Base-by-base conservation (phyloP, 2,113 vertebrate genomes). In the Eublepharis macularius region DNA sequence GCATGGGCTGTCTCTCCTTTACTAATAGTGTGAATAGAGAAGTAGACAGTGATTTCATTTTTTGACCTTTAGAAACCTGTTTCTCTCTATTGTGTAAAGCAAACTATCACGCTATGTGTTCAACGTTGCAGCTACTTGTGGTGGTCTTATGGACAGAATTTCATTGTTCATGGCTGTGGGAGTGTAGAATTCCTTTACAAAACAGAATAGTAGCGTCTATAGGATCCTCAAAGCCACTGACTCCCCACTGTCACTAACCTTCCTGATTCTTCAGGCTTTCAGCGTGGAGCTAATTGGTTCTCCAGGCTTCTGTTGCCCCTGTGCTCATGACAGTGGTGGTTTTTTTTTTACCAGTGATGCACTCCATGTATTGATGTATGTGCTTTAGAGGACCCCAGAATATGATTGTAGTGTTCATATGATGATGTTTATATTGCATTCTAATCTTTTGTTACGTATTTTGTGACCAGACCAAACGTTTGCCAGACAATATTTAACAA, bases 301-400 rank as follows among this genome's bases (percentile, higher is more conserved):
- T 78, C 34, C 39, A 85, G 47, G 65, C 65, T 72, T 70, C 76
- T 57, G 8, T 85, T 85, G 76, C 76, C 76, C 57, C 65, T 57
- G 49, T 85, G 36, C 26, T 79, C 83, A 84, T 77, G 65, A 77
- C 83, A 85, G 36, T 85, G 36, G 49, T 75, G 57, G 76, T 70
- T 84, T 84, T 84, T 84, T 47, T 78, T 65, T 85, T n/a, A n/a
- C n/a, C n/a, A 66, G 78, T 79, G 65, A 78, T 85, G 43, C 65
- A 78, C 47, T 70, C 76, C 17, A 26, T 78, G 45, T 77, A 51
- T 51, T 63, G 51, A 6, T 84, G 63, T 85, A 65, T 79, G 68
- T 77, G 63, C 63, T 76, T 34, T 51, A 57, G 83, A 84, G 66
- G 76, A 77, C 60, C 54, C 34, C 63, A 70, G 66, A 85, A 79